Conservation (phyloP, 2,113 vertebrate genomes). For the Myotis brandtii region DNA sequence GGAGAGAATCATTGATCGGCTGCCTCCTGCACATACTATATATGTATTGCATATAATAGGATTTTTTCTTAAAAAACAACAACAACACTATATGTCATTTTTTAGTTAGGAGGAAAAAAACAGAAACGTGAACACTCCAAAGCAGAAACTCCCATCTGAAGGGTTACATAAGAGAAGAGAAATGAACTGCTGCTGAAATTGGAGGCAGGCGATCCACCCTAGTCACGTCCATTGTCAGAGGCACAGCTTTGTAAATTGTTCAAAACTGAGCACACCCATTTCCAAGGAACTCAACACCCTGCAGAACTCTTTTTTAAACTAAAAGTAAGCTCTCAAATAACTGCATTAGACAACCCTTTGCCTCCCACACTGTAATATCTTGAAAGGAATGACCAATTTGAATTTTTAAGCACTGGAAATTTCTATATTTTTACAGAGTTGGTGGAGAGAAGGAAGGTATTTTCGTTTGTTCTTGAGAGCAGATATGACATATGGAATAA, state of each 20-base stretch:
- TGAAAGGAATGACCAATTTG: slow-evolving; percentile 17
- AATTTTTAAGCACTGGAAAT: slow-evolving; percentile 51
- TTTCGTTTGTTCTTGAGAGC: slow-evolving; percentile 32
- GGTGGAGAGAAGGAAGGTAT: background rate
- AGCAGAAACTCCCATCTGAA: slow-evolving; percentile 30
- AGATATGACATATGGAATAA: slow-evolving; percentile 5
- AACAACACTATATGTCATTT: background rate
- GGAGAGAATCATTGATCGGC: too few species aligned
- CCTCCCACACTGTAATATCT: background rate
- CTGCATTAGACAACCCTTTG: background rate
- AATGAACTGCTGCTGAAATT: slow-evolving; percentile 6
- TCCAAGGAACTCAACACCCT: slow-evolving; percentile 17
- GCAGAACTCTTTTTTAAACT: slow-evolving; percentile 17
- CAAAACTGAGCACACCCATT: background rate
- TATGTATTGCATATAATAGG: background rate
- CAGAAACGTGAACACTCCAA: slow-evolving; percentile 35
- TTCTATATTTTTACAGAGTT: slow-evolving; percentile 37
- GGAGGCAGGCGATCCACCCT: background rate
- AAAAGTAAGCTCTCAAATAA: slow-evolving; percentile 34
- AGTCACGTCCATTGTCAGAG: background rate
- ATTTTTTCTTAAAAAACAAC: background rate
- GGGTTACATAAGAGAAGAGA: slow-evolving; percentile 52
- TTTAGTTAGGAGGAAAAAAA: slow-evolving; percentile 17
- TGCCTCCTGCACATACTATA: too few species aligned
- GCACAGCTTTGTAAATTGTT: background rate